These are phyloP conservation scores for Actias luna DNA, from an alignment of 2,888 invertebrate species.

Conservation along the genomic window DNA sequence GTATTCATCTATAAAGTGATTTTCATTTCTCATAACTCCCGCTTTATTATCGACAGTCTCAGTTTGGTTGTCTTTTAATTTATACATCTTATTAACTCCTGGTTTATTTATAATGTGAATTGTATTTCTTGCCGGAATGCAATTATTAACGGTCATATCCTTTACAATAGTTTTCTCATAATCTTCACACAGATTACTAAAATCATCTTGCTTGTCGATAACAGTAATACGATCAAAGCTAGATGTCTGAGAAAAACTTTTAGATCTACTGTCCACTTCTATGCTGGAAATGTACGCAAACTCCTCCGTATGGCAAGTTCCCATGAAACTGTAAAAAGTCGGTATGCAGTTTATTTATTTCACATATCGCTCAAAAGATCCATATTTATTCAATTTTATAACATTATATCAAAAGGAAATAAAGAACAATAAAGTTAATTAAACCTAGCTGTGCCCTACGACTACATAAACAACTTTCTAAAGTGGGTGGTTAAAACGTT, in stretches of 20 bases:
- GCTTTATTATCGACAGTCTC: slow-evolving; percentile 1
- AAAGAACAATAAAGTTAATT: too few species aligned
- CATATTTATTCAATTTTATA: too few species aligned
- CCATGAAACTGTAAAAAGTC: slow-evolving; percentile 50
- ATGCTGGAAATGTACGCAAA: slow-evolving; percentile 62
- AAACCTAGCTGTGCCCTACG: too few species aligned
- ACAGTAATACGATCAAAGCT: slow-evolving; percentile 68
- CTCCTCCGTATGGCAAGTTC: slow-evolving; percentile 63
- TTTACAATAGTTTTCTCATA: slow-evolving; percentile 34
- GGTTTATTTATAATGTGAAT: slow-evolving; percentile 22
- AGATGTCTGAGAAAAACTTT: slow-evolving; percentile 47
- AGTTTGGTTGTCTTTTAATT: slow-evolving; percentile 22
- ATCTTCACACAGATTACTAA: slow-evolving; percentile 35
- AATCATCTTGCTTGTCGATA: slow-evolving; percentile 53
- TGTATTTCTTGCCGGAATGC: slow-evolving; percentile 22
- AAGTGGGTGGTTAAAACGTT: too few species aligned
- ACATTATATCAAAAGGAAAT: too few species aligned
- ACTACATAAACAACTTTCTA: too few species aligned
- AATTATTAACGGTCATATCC: slow-evolving; percentile 25
- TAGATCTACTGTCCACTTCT: slow-evolving; percentile 44
- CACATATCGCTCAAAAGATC: too few species aligned
- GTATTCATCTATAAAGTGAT: not conserved
- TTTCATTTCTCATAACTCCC: slow-evolving; percentile 1
- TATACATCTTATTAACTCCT: slow-evolving; percentile 19
- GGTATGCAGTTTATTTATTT: not conserved